These are phyloP conservation scores for Dichetophora obliterata DNA, from an alignment of 2,888 invertebrate genomes.

Conservation along the genomic window DNA sequence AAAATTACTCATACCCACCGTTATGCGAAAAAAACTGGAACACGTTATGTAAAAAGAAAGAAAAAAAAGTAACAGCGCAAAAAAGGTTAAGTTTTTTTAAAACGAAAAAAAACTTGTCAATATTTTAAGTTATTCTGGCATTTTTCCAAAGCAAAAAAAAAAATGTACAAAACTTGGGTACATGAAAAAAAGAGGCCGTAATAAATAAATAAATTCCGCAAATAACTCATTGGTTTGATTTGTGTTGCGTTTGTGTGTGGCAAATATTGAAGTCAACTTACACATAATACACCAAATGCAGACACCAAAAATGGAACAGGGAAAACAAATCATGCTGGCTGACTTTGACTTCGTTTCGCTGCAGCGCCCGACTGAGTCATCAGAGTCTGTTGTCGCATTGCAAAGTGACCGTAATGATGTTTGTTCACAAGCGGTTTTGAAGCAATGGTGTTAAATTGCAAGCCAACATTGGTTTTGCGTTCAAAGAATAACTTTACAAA, in stretches of 20 bases:
- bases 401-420: no score
- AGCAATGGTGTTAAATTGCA: no score
- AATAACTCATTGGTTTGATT: background rate
- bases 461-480: no score
- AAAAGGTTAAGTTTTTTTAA: conserved; percentile 2
- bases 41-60: background rate
- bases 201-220: background rate
- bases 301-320: no score
- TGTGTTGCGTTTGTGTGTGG: background rate
- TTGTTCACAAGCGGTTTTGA: no score
- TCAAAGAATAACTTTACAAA: no score
- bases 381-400: background rate
- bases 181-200: background rate
- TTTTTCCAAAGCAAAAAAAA: conserved; percentile 2
- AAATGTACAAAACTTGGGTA: background rate
- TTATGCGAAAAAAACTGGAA: background rate
- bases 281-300: no score
- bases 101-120: background rate
- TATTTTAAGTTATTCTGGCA: conserved; percentile 11
- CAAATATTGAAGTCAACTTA: background rate
- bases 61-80: background rate
- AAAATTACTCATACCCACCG: background rate
- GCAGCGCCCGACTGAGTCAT: background rate
- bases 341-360: background rate
- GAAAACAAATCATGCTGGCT: background rate